phyloP scores from a whole-genome alignment of 2,888 invertebrate genomes.

The Nomada flava region DNA sequence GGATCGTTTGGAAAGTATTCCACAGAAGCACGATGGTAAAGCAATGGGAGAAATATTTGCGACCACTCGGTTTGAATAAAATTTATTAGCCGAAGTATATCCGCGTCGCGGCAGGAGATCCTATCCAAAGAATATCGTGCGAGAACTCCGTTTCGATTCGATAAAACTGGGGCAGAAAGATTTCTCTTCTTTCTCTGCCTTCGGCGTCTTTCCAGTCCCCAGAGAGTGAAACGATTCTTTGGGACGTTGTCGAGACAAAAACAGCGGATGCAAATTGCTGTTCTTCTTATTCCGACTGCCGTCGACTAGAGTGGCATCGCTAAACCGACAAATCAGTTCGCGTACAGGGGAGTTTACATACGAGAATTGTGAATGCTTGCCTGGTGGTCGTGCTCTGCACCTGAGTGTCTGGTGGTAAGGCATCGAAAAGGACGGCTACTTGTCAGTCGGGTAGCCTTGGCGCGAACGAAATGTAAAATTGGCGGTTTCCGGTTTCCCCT shows the following conservation, averaged over 20 bases:
- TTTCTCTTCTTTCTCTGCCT: not conserved
- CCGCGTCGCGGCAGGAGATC: conserved; percentile 9
- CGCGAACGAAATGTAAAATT: conserved; percentile 57
- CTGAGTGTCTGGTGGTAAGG: not conserved
- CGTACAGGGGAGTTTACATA: conserved; percentile 27
- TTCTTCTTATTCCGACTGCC: conserved; percentile 31
- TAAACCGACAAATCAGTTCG: conserved; percentile 28
- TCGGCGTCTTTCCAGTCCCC: not conserved
- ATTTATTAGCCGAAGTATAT: conserved; percentile 37
- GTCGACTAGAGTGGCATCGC: conserved; percentile 35
- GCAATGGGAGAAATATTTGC: conserved; percentile 30
- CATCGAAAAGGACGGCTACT: conserved; percentile 24
- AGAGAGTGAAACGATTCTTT: too few species aligned
- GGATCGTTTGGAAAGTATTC: conserved; percentile 20
- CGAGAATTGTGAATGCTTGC: conserved; percentile 13
- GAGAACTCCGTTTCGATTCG: conserved; percentile 17
- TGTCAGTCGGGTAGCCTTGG: conserved; percentile 13
- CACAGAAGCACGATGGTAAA: not conserved
- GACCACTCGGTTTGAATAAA: conserved; percentile 28
- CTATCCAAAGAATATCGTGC: conserved; percentile 7
- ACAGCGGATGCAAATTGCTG: conserved; percentile 59
- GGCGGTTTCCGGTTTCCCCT: conserved; percentile 18
- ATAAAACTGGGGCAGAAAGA: conserved; percentile 51
- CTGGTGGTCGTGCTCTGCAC: not conserved
- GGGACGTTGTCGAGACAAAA: conserved; percentile 34